Evolutionary conservation across 2,113 vertebrate species (phyloP).

Genomic region (Onychostoma macrolepis): DNA sequence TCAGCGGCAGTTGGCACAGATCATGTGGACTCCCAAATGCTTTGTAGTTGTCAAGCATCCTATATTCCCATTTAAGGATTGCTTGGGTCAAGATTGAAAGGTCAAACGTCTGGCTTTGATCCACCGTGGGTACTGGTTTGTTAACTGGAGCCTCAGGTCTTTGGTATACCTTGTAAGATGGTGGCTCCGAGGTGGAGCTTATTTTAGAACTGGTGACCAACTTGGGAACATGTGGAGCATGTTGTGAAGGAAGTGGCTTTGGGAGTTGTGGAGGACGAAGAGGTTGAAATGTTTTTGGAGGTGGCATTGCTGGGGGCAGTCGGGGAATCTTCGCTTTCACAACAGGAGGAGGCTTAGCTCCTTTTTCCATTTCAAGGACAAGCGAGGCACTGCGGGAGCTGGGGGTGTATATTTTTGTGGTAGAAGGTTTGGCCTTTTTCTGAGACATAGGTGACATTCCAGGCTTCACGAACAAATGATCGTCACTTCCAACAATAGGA

Average conservation of each 20-base stretch:
- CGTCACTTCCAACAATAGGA: slow-evolving; percentile 7
- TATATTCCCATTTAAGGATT: slow-evolving; percentile 78
- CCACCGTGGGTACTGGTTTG: neutral
- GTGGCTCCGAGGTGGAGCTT: neutral
- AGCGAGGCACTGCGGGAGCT: slow-evolving; percentile 77
- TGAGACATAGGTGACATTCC: slow-evolving; percentile 56
- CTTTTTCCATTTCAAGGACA: slow-evolving; percentile 74
- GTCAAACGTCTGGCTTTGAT: slow-evolving; percentile 44
- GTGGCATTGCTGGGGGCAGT: neutral
- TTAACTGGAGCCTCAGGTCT: slow-evolving; percentile 50
- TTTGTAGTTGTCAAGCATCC: slow-evolving; percentile 74
- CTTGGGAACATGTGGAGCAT: neutral
- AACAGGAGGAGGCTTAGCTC: slow-evolving; percentile 38
- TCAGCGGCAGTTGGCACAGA: slow-evolving; percentile 72
- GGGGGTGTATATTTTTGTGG: slow-evolving; percentile 79
- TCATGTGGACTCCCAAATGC: slow-evolving; percentile 72
- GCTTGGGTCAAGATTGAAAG: slow-evolving; percentile 69
- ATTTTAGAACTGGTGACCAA: neutral
- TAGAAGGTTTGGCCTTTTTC: slow-evolving; percentile 71
- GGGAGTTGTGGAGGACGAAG: neutral
- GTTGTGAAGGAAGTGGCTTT: slow-evolving; percentile 9
- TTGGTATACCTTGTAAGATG: slow-evolving; percentile 50
- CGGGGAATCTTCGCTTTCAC: slow-evolving; percentile 67
- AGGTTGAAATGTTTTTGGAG: neutral
- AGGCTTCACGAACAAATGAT: slow-evolving; percentile 76